These are phyloP conservation scores for Columba janthina DNA, from an alignment of 2,113 vertebrate genomes.

Conservation along the genomic window DNA sequence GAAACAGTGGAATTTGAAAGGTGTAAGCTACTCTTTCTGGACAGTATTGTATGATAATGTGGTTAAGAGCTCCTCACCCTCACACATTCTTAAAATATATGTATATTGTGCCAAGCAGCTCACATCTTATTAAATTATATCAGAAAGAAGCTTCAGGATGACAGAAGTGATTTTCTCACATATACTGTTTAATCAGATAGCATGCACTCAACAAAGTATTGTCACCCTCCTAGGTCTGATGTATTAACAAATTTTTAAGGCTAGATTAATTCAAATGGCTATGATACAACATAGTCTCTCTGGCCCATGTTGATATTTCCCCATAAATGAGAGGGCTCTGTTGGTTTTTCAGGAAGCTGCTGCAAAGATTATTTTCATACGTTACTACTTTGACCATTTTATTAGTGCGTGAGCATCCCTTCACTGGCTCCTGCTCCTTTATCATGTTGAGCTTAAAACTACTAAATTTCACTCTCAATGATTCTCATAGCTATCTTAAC, in stretches of 20 bases:
- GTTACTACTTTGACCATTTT: background rate
- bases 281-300: background rate
- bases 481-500: background rate
- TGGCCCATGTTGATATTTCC: background rate
- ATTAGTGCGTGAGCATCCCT: background rate
- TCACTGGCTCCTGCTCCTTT: background rate
- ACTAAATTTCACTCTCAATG: background rate
- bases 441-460: background rate
- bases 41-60: rapidly evolving
- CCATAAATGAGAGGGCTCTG: background rate
- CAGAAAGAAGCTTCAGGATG: background rate
- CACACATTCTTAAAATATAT: background rate
- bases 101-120: background rate
- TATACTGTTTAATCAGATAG: background rate
- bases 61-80: background rate
- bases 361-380: background rate
- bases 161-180: background rate
- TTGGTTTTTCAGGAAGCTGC: background rate
- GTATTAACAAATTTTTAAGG: background rate
- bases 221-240: background rate
- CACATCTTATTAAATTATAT: background rate
- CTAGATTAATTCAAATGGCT: background rate
- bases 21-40: background rate
- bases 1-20: background rate
- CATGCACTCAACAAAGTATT: background rate